Conservation (phyloP, 2,113 vertebrate genomes). For the Cettia cetti region DNA sequence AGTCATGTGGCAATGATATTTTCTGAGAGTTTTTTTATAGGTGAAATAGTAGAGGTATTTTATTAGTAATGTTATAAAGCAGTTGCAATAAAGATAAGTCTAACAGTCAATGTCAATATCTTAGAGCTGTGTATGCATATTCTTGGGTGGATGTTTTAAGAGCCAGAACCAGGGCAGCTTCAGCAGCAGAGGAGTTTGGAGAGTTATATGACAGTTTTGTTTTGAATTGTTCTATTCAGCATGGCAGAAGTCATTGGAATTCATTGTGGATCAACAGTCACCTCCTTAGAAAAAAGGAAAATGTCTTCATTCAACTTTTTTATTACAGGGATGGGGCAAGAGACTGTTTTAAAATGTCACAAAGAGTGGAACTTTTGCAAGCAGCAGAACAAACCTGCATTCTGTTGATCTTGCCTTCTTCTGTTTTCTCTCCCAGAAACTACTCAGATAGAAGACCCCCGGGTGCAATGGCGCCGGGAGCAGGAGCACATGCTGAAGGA, state of each 20-base stretch:
- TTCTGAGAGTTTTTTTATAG: not conserved
- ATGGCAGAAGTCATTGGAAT: not conserved
- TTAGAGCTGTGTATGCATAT: not conserved
- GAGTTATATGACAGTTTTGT: not conserved
- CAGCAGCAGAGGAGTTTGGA: not conserved
- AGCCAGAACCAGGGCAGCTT: not conserved
- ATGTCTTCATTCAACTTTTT: not conserved
- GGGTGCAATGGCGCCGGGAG: slow-evolving; percentile 92
- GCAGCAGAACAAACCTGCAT: not conserved
- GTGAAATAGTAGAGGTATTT: not conserved
- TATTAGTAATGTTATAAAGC: not conserved
- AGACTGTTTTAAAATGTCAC: not conserved
- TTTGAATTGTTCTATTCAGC: not conserved
- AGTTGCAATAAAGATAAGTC: not conserved
- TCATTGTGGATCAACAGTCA: not conserved
- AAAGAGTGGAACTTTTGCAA: not conserved
- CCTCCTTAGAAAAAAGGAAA: not conserved
- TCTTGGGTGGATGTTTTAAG: not conserved
- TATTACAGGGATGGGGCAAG: not conserved
- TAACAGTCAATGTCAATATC: not conserved
- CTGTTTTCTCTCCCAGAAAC: slow-evolving; percentile 71
- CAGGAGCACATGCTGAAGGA: slow-evolving; percentile 97
- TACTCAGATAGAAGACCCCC: slow-evolving; percentile 97
- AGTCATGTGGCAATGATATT: not conserved
- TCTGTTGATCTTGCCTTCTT: not conserved